Base-by-base conservation (phyloP, 2,888 invertebrate genomes). In the Brachyopa scutellaris region DNA sequence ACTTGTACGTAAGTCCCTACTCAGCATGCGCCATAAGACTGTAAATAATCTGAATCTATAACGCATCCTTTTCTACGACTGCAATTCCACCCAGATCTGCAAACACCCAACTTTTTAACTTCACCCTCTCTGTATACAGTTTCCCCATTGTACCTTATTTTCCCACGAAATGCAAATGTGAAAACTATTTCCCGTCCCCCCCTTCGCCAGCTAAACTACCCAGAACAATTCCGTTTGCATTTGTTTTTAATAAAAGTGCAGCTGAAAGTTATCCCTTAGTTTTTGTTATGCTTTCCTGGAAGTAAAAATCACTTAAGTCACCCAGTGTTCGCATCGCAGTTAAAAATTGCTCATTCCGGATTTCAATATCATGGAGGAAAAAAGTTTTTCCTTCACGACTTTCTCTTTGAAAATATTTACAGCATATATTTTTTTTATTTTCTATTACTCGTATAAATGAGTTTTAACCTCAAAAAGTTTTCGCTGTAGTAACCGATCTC, bases 191-290 rank as follows among this genome's bases (percentile, higher is more conserved):
- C 13, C n/a, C 13, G 15, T 36, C 8, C 11, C 21, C 5, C 21
- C 9, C 33, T 6, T 5, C 21, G 6, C 19, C 45, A 13, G 9
- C 19, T 33, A 6, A 55, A 2, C 53, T 8, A 33, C 11, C 19
- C 1, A 66, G 13, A 31, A 36, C 72, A 51, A 66, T 64, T 66
- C 33, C 45, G 51, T 61, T 55, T 62, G 38, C 76, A 76, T 76
- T 80, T 70, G 70, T 76, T 76, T 70, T 74, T 70, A 80, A 70
- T 51, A 76, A 80, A 76, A 80, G 49, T 80, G 69, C 69, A 42
- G 49, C 57, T 80, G 51, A 59, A 80, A 76, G 69, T 76, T 76
- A 76, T 80, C 64, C 26, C 31, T 1, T 38, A 49, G 61, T 67
- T 73, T 64, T 47, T 61, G 61, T 79, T 55, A 49, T 67, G 1